Evolutionary conservation across 1,140 invertebrate genomes (phyloP).

Genomic region (Cherax quadricarinatus): DNA sequence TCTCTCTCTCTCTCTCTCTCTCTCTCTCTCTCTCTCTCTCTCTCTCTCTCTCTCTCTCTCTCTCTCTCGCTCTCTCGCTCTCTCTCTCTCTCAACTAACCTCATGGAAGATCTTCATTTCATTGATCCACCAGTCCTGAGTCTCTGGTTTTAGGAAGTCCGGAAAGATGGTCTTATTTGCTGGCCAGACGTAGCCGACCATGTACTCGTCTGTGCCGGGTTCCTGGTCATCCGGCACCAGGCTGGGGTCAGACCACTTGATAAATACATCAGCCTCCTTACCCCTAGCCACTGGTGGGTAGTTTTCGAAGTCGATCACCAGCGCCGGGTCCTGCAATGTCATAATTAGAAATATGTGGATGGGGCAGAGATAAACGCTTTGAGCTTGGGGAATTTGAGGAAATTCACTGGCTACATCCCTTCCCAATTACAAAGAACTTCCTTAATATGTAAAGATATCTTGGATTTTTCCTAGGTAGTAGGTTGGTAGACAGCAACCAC

Average conservation of each 20-base stretch:
- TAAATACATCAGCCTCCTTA: constrained; percentile 65
- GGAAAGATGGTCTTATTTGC: constrained; percentile 71
- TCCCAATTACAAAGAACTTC: too few relatives aligned
- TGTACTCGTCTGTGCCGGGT: constrained; percentile 52
- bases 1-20: too few relatives aligned
- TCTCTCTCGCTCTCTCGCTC: too few relatives aligned
- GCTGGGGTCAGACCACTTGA: constrained; percentile 64
- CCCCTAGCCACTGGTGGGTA: constrained; percentile 58
- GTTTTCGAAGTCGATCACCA: constrained; percentile 72
- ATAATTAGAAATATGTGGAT: not conserved
- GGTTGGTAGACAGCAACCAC: too few relatives aligned
- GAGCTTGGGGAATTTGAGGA: too few relatives aligned
- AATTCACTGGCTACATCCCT: too few relatives aligned
- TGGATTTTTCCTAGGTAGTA: too few relatives aligned
- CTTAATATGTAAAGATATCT: too few relatives aligned
- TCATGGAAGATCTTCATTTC: constrained; percentile 70
- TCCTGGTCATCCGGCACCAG: constrained; percentile 71
- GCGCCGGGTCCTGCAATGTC: constrained; percentile 62
- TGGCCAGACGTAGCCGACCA: constrained; percentile 71
- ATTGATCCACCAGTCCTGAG: constrained; percentile 72
- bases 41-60: too few relatives aligned
- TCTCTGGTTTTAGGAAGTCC: constrained; percentile 71
- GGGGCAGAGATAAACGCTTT: too few relatives aligned
- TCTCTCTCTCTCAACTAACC: constrained; percentile 23
- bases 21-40: too few relatives aligned